Percentiles rank a stretch among this genome's conserved stretches.
Conservation (phyloP, 2,888 invertebrate genomes). For the Netelia fuscicornis region DNA sequence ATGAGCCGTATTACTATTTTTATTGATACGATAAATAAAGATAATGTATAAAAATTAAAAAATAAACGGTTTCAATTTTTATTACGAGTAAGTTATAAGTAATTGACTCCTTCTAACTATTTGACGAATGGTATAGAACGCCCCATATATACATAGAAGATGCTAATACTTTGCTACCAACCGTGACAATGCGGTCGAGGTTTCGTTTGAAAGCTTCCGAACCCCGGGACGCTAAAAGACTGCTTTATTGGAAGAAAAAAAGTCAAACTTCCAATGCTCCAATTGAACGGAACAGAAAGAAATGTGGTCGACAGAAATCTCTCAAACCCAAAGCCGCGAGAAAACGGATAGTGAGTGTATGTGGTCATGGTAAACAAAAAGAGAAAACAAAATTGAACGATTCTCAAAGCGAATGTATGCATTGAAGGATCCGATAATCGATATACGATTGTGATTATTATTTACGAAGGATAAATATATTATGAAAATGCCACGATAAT, state of each 20-base stretch:
- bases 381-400: background rate
- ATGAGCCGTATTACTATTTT: too few species aligned
- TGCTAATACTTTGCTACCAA: background rate
- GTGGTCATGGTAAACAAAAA: background rate
- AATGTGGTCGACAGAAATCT: background rate
- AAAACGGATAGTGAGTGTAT: background rate
- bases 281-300: constrained; percentile 7
- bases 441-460: constrained; percentile 1
- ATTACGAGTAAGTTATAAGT: too few species aligned
- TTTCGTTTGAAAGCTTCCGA: constrained; percentile 15
- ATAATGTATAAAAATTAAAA: too few species aligned
- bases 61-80: too few species aligned
- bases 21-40: too few species aligned
- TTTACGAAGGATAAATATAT: background rate
- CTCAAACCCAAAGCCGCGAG: background rate
- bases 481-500: background rate
- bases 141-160: background rate
- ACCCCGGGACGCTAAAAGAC: background rate
- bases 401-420: background rate
- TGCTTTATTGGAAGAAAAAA: constrained; percentile 28
- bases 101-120: background rate
- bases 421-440: constrained; percentile 26
- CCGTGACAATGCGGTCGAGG: constrained; percentile 6
- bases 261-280: constrained; percentile 3
- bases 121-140: background rate